These are phyloP conservation scores for Ceratotherium simum DNA, from an alignment of 2,113 vertebrate species.

Conservation along the genomic window DNA sequence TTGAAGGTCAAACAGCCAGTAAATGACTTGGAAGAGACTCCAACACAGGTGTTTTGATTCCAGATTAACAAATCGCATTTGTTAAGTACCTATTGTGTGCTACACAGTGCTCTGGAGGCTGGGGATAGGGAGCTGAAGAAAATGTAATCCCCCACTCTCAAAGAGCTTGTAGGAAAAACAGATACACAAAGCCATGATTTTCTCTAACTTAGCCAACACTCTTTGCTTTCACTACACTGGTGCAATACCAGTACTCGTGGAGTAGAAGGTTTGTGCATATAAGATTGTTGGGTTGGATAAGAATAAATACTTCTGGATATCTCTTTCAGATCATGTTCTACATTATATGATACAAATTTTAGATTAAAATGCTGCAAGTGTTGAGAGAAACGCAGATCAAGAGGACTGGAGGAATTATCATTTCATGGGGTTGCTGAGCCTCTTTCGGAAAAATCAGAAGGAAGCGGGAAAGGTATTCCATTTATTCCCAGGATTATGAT, in stretches of 20 bases:
- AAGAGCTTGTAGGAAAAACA: not conserved
- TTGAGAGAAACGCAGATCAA: not conserved
- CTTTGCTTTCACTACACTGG: not conserved
- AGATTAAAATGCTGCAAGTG: not conserved
- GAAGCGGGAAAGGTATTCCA: not conserved
- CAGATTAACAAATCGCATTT: not conserved
- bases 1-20: not conserved
- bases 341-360: not conserved
- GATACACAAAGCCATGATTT: not conserved
- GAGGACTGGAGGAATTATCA: not conserved
- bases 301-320: not conserved
- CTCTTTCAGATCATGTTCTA: not conserved
- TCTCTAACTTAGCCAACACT: not conserved
- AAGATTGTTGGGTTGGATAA: not conserved
- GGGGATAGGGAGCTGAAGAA: not conserved
- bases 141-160: not conserved
- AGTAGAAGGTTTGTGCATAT: not conserved
- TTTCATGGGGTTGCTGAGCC: not conserved
- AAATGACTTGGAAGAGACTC: not conserved
- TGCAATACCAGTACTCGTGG: too few species aligned
- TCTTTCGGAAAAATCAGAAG: conserved; percentile 19
- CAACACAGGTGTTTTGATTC: not conserved
- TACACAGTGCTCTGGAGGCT: not conserved
- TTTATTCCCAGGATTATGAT: not conserved
- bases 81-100: not conserved